Conservation (phyloP, 2,797 vertebrate species). For the Myoxocephalus aenaeus region DNA sequence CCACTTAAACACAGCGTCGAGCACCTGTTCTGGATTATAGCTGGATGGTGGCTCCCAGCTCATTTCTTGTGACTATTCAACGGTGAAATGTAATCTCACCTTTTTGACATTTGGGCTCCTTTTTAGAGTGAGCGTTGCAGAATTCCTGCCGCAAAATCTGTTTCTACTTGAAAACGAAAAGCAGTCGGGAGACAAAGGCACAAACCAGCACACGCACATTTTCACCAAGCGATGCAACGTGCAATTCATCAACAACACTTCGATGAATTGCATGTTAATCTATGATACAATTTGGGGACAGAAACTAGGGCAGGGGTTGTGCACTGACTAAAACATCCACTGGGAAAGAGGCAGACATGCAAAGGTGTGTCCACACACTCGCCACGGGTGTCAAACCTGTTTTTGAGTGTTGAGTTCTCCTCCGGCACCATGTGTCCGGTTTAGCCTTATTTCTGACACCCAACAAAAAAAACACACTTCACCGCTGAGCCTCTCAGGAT, state of each 20-base stretch:
- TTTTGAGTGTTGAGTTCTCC: constrained; percentile 1
- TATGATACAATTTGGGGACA: constrained; percentile 46
- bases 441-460: constrained; percentile 34
- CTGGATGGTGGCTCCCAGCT: constrained; percentile 41
- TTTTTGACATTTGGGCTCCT: constrained; percentile 21
- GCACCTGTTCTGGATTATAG: constrained; percentile 74
- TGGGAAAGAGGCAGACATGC: constrained; percentile 15
- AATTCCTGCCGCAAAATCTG: constrained; percentile 13
- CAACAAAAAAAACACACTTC: background rate
- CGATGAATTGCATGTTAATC: constrained; percentile 11
- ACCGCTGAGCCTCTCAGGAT: too few species aligned
- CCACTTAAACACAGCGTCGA: constrained; percentile 40
- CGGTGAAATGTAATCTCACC: constrained; percentile 46
- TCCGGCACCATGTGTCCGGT: background rate
- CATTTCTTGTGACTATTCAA: constrained; percentile 63
- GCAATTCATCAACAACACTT: background rate
- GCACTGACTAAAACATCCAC: constrained; percentile 9
- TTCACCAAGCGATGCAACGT: background rate
- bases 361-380: constrained; percentile 15
- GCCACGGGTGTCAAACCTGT: constrained; percentile 48
- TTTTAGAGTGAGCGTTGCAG: constrained; percentile 16
- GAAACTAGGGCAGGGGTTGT: constrained; percentile 47
- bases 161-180: constrained; percentile 15
- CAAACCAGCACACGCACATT: background rate
- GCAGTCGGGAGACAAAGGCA: background rate